These are phyloP conservation scores for Prunella fulvescens DNA, from an alignment of 2,113 vertebrate species.

Conservation along the genomic window DNA sequence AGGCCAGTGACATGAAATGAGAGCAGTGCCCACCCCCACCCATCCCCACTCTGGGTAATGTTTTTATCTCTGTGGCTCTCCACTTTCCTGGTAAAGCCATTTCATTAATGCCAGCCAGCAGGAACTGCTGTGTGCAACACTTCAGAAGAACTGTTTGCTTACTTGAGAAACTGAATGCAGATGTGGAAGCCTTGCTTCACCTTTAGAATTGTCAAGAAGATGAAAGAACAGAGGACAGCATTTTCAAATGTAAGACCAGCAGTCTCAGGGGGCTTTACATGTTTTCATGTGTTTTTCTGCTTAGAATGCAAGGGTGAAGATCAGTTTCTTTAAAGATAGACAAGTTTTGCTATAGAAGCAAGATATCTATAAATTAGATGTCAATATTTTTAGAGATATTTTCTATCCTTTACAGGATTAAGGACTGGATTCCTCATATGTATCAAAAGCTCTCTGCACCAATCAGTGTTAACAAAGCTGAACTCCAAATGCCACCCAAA, in stretches of 20 bases:
- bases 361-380: background rate
- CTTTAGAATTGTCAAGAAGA: background rate
- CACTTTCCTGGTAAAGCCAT: background rate
- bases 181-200: background rate
- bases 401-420: background rate
- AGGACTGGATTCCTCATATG: background rate
- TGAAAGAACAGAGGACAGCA: background rate
- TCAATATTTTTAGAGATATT: background rate
- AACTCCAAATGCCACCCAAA: background rate
- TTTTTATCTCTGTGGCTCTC: background rate
- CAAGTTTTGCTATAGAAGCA: background rate
- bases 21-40: accelerated
- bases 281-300: background rate
- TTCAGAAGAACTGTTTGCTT: constrained; percentile 21
- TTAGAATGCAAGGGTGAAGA: background rate
- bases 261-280: background rate
- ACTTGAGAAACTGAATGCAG: background rate
- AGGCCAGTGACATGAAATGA: background rate
- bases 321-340: background rate
- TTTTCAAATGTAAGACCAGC: background rate
- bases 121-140: background rate
- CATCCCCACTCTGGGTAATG: background rate
- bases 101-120: background rate
- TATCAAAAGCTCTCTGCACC: background rate
- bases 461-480: background rate